A percentile compares a stretch with the other conserved stretches of the same genome.
phyloP scores from a whole-genome alignment of 1,140 invertebrate genomes.

The Caenorhabditis briggsae region DNA sequence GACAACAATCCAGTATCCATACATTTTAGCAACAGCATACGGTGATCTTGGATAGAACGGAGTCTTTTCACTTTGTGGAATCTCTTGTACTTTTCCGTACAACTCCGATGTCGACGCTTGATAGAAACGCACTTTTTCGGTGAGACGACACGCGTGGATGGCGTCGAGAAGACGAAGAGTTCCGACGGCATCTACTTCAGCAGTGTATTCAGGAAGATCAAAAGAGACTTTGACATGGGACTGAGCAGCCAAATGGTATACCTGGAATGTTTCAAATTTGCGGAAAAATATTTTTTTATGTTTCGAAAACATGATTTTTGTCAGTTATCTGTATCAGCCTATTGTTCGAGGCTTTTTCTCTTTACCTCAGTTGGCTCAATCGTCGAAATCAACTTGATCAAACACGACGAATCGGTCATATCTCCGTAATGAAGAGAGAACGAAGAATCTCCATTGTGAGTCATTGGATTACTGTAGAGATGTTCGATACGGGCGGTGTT shows the following conservation, averaged over 20 bases:
- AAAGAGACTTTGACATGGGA: slow-evolving; percentile 98
- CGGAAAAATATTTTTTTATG: no score
- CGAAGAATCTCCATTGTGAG: slow-evolving; percentile 77
- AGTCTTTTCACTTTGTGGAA: slow-evolving; percentile 94
- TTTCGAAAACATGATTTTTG: no score
- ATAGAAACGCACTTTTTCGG: slow-evolving; percentile 91
- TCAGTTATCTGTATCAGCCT: no score
- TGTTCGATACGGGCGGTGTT: slow-evolving; percentile 96
- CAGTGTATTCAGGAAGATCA: slow-evolving; percentile 98
- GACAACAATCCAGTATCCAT: slow-evolving; percentile 97
- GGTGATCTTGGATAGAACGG: slow-evolving; percentile 99
- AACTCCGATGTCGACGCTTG: slow-evolving; percentile 98
- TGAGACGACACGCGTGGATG: slow-evolving; percentile 90
- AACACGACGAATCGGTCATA: slow-evolving; percentile 95
- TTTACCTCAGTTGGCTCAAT: slow-evolving; percentile 86
- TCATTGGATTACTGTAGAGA: slow-evolving; percentile 86
- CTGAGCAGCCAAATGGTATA: slow-evolving; percentile 99
- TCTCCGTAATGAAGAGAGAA: slow-evolving; percentile 98
- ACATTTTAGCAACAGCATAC: slow-evolving; percentile 98
- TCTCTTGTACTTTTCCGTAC: slow-evolving; percentile 96
- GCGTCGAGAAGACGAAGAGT: slow-evolving; percentile 94
- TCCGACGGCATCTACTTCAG: slow-evolving; percentile 98
- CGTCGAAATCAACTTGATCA: slow-evolving; percentile 92
- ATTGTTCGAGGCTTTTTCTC: no score
- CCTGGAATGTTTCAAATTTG: slow-evolving; percentile 73